These are phyloP conservation scores for Lycorma delicatula DNA, from an alignment of 1,140 invertebrate genomes.

Conservation along the genomic window DNA sequence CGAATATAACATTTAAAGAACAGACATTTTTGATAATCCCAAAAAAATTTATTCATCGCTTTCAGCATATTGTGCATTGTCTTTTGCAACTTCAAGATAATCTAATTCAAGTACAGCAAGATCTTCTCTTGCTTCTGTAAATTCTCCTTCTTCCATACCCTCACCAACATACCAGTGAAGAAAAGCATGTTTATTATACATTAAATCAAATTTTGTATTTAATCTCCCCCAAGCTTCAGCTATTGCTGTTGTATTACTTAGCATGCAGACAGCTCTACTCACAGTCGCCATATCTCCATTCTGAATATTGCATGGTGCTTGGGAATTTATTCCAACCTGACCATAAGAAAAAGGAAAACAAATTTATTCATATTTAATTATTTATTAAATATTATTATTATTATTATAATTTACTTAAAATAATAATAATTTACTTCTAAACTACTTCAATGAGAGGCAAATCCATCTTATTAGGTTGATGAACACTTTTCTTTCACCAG, in stretches of 20 bases:
- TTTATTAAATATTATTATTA: too few relatives aligned
- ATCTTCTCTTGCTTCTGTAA: slow-evolving; percentile 79
- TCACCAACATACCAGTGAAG: slow-evolving; percentile 81
- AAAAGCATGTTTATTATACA: slow-evolving; percentile 76
- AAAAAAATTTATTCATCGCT: too few relatives aligned
- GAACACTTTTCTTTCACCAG: too few relatives aligned
- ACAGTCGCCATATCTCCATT: slow-evolving; percentile 27
- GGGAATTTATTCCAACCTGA: slow-evolving; percentile 29
- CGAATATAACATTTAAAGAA: too few relatives aligned
- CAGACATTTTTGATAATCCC: too few relatives aligned
- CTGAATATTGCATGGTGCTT: slow-evolving; percentile 16
- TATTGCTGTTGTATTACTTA: slow-evolving; percentile 75
- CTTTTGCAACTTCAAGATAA: slow-evolving; percentile 72
- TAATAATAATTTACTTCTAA: too few relatives aligned
- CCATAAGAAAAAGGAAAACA: too few relatives aligned
- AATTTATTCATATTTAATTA: too few relatives aligned
- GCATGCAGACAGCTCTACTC: slow-evolving; percentile 57
- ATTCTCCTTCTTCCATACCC: slow-evolving; percentile 81
- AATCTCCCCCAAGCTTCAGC: slow-evolving; percentile 68
- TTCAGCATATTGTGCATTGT: slow-evolving; percentile 34
- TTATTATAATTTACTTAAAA: too few relatives aligned
- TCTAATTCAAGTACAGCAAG: slow-evolving; percentile 75
- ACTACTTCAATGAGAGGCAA: too few relatives aligned
- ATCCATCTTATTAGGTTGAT: too few relatives aligned
- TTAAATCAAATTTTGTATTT: slow-evolving; percentile 76